These are phyloP conservation scores for Phthorimaea operculella DNA, from an alignment of 1,140 invertebrate genomes.

Conservation along the genomic window DNA sequence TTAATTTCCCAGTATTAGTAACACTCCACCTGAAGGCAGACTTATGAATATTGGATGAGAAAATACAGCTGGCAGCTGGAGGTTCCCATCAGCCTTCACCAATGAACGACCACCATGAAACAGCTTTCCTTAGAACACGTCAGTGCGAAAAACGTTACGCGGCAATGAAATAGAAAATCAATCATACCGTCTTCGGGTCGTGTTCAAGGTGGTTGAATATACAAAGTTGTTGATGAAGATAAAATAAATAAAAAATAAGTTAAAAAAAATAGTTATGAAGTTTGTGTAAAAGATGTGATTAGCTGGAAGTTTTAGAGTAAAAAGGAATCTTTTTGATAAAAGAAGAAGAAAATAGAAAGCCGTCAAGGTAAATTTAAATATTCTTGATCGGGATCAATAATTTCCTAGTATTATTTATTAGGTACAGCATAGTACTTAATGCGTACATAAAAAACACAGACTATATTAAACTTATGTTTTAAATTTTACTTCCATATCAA, in stretches of 20 bases:
- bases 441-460: too few species aligned
- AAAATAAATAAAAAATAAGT: constrained; percentile 3
- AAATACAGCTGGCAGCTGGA: constrained; percentile 33
- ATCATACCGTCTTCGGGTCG: constrained; percentile 25
- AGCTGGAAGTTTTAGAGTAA: not conserved
- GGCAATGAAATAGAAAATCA: constrained; percentile 33
- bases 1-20: not conserved
- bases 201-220: not conserved
- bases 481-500: too few species aligned
- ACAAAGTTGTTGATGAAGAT: not conserved
- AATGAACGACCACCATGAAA: constrained; percentile 20
- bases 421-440: too few species aligned
- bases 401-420: too few species aligned
- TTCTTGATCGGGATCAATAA: too few species aligned
- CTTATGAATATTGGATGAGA: constrained; percentile 38
- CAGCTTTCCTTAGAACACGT: constrained; percentile 44
- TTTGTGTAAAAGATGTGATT: not conserved
- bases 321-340: not conserved
- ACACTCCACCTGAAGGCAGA: not conserved
- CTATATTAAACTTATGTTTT: too few species aligned
- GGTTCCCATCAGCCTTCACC: constrained; percentile 24
- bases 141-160: constrained; percentile 32
- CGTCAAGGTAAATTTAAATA: not conserved
- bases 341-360: not conserved
- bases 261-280: not conserved